Evolutionary conservation across 2,797 vertebrate genomes (phyloP), one percentile per base, ranked within the genome.

Genomic region (Gymnothorax javanicus): DNA sequence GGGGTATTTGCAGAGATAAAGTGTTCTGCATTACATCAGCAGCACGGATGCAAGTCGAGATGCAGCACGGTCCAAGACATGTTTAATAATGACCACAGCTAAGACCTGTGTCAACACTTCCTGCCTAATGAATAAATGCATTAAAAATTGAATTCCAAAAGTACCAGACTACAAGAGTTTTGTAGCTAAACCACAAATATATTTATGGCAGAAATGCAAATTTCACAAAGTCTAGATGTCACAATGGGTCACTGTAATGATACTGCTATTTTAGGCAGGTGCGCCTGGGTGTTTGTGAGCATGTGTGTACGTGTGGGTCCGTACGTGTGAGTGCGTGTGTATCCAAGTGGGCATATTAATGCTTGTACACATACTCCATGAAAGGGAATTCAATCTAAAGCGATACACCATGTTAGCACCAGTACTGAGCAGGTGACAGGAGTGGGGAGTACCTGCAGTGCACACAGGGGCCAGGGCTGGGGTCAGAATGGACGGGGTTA

Each of bases 401-500:
- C 15, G 17, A 54, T 23, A 79, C 75, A 54, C 77, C 23, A 17
- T 81, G 20, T 81, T 8, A 56, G 52, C 20, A 54, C 81, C 56
- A 58, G 20, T 7, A 15, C 13, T 59, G 56, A 83, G 81, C 23
- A 25, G n/a, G 43, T 27, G 20, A 33, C 25, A 83, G 81, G 52
- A 57, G 1, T 20, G 54, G 25, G 4, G 17, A 2, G 20, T 57
- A 7, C n/a, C 11, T 20, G 7, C 20, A 11, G 1, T 83, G 23
- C n/a, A 59, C 7, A 56, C 6, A 56, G 77, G 77, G 8, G n/a
- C 9, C 15, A n/a, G 52, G n/a, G 56, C 79, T n/a, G 79, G 52
- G 79, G 79, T 82, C 50, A 59, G 81, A 59, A 83, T 83, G 81
- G 79, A 25, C 27, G 25, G 81, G 59, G 81, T 17, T 54, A 3